phyloP scores from a whole-genome alignment of 2,888 invertebrate genomes.

The Hemaris fuciformis region DNA sequence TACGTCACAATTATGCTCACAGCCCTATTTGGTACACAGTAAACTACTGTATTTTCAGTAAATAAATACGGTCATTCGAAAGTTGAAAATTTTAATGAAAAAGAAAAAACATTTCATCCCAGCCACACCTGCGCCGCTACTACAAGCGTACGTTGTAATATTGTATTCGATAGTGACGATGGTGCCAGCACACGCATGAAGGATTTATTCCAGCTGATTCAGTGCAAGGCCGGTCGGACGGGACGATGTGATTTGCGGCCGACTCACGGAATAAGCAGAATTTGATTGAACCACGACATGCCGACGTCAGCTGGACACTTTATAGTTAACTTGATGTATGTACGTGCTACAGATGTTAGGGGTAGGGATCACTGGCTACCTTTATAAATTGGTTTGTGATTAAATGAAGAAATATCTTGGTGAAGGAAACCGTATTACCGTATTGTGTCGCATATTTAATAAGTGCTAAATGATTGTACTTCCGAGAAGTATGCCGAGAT shows the following conservation, averaged over 20 bases:
- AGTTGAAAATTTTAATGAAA: neutral
- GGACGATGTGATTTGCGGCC: constrained; percentile 48
- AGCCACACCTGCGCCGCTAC: neutral
- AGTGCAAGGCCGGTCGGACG: constrained; percentile 29
- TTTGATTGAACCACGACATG: constrained; percentile 49
- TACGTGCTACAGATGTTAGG: neutral
- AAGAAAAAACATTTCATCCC: neutral
- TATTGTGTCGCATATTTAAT: too few species aligned
- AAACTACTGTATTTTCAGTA: too few species aligned
- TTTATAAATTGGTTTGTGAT: too few species aligned
- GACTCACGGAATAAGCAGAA: constrained; percentile 44
- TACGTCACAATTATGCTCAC: too few species aligned
- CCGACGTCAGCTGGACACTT: constrained; percentile 22
- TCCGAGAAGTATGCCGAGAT: too few species aligned
- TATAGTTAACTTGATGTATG: constrained; percentile 2
- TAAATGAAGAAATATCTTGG: too few species aligned
- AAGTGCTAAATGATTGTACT: too few species aligned
- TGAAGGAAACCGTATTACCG: too few species aligned
- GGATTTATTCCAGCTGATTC: constrained; percentile 35
- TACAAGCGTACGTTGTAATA: neutral
- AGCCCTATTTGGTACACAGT: too few species aligned
- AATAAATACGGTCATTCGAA: too few species aligned
- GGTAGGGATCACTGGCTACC: too few species aligned
- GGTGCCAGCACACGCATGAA: constrained; percentile 12
- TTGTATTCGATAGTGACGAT: neutral